Conservation (phyloP, 2,888 invertebrate genomes). For the Drosophila rubida region DNA sequence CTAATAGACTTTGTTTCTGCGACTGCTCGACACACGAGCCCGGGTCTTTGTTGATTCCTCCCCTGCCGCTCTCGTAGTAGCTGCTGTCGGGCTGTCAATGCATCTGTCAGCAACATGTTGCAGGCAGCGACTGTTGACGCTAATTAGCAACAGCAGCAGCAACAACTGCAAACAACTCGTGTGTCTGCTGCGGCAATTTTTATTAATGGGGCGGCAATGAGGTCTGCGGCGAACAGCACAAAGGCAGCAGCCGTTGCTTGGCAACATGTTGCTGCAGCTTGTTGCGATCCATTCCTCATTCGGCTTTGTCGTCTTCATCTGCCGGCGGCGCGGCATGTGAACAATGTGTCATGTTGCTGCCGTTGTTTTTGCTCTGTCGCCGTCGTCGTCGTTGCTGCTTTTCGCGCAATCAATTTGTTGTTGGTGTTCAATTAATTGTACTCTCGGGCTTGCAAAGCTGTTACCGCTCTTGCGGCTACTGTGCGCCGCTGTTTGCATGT, state of each 20-base stretch:
- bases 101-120: constrained; percentile 76
- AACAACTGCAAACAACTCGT: constrained; percentile 55
- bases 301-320: constrained; percentile 73
- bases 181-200: constrained; percentile 51
- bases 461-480: constrained; percentile 66
- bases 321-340: constrained; percentile 68
- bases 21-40: too few species aligned
- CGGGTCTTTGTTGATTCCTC: too few species aligned
- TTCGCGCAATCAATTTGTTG: constrained; percentile 80
- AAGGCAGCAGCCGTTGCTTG: constrained; percentile 44
- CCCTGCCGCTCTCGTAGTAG: not conserved
- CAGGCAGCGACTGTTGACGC: constrained; percentile 78
- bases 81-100: constrained; percentile 46
- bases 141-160: constrained; percentile 76
- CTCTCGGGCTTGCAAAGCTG: constrained; percentile 67
- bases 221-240: constrained; percentile 33
- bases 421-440: constrained; percentile 80
- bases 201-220: constrained; percentile 67
- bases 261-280: constrained; percentile 59
- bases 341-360: constrained; percentile 77
- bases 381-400: constrained; percentile 51
- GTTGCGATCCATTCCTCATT: constrained; percentile 47
- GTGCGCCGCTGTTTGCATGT: constrained; percentile 16
- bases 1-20: not conserved
- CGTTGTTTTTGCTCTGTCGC: constrained; percentile 51